Conservation (phyloP, 1,140 invertebrate genomes). For the Caenorhabditis latens region DNA sequence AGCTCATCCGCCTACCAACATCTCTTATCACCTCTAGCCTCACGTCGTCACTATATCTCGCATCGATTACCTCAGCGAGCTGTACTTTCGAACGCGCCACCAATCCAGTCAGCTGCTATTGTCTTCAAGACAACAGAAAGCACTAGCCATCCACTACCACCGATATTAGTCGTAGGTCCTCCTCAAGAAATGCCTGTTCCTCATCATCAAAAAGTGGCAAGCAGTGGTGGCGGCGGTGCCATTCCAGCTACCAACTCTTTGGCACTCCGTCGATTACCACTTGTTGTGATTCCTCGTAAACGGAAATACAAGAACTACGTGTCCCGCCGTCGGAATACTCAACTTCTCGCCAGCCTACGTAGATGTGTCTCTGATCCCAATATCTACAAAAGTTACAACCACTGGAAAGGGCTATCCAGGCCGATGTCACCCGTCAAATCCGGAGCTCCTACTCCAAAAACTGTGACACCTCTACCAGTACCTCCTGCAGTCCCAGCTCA, state of each 20-base stretch:
- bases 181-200: constrained; percentile 39
- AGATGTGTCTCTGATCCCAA: constrained; percentile 66
- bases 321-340: constrained; percentile 66
- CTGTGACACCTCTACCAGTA: constrained; percentile 1
- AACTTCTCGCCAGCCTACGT: constrained; percentile 65
- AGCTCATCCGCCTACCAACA: neutral
- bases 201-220: constrained; percentile 51
- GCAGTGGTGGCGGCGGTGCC: constrained; percentile 22
- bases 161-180: constrained; percentile 19
- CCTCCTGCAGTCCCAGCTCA: neutral
- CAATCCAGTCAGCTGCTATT: constrained; percentile 63
- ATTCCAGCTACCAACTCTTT: neutral
- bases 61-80: constrained; percentile 66
- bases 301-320: constrained; percentile 69
- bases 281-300: constrained; percentile 67
- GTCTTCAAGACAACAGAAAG: constrained; percentile 37
- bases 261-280: constrained; percentile 61
- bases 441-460: constrained; percentile 54
- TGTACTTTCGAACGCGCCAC: constrained; percentile 58
- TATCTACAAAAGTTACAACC: constrained; percentile 68
- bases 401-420: constrained; percentile 65
- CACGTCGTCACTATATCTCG: constrained; percentile 66
- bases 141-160: neutral
- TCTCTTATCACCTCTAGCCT: constrained; percentile 51
- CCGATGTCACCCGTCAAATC: constrained; percentile 48